Percentiles rank a stretch among this genome's conserved stretches.
Conservation (phyloP, 2,888 invertebrate species). For the Automeris io region DNA sequence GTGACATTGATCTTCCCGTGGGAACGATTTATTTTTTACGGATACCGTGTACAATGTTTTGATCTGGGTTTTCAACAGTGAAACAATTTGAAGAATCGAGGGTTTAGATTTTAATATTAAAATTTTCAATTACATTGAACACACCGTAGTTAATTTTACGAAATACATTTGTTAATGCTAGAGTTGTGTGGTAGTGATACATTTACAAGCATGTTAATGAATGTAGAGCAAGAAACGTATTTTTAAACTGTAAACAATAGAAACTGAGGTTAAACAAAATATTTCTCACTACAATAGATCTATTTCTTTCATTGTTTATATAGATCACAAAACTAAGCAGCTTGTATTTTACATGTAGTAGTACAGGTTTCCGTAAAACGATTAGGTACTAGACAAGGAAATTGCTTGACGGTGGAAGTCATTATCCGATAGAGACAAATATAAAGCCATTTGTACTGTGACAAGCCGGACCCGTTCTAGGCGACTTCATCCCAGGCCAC, state of each 20-base stretch:
- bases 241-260: neutral
- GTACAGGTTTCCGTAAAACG: neutral
- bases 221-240: no score
- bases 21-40: neutral
- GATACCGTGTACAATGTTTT: neutral
- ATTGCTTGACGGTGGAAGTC: constrained; percentile 1
- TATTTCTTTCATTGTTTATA: neutral
- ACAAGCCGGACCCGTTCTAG: neutral
- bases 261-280: neutral
- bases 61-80: neutral
- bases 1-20: constrained; percentile 1
- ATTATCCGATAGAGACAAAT: neutral
- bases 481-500: neutral
- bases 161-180: no score
- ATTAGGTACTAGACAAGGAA: neutral
- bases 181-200: no score
- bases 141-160: no score
- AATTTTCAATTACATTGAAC: no score
- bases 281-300: no score
- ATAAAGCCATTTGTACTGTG: constrained; percentile 2
- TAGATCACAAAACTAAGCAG: neutral
- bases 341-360: neutral
- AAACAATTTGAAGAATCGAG: neutral
- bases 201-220: no score
- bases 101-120: no score